Base-by-base conservation (phyloP, 2,888 invertebrate species). In the Pammene fasciana region DNA sequence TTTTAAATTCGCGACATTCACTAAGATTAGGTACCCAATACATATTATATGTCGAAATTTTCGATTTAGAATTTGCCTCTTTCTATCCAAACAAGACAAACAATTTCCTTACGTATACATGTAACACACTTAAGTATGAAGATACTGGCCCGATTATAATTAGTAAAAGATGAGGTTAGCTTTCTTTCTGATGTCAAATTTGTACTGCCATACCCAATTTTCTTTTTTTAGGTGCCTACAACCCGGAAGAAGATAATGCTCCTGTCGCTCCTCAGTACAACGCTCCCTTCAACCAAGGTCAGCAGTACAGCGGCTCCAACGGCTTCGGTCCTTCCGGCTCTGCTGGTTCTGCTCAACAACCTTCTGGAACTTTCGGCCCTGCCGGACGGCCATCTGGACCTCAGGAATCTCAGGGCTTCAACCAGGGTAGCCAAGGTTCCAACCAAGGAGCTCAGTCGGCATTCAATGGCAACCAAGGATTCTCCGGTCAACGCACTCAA, bases 211-310 rank as follows among this genome's bases (percentile, higher is more conserved):
- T 26, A 26, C 26, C 2, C 26, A 54, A 55, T 50, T 43, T 56
- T 48, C 55, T 71, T 72, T 36, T 67, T 85, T 5, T 77, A 92
- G 92, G 92, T 71, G 90, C 92, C 16, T 92, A 92, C 80, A 82
- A 86, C 54, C 90, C 91, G 0, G 84, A 87, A 38, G 90, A 90
- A 79, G 84, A 89, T 67, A 81, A 83, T 4, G 64, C 74, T 9
- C 68, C 78, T 59, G 77, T 81, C 10, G 43, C 43, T 43, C 43
- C 43, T 0, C 43, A 43, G 68, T 82, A 83, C 76, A 79, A 73
- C 60, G 70, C 66, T 45, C 56, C 43, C 18, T 52, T 57, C 61
- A 48, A 36, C 26, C 68, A 68, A 54, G 54, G n/a, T 1, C 72
- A 72, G 52, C 72, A 48, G 46, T 48, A 34, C 48, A 16, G 54